Base-by-base conservation (phyloP, 2,797 vertebrate species). In the Sparidentex hasta region DNA sequence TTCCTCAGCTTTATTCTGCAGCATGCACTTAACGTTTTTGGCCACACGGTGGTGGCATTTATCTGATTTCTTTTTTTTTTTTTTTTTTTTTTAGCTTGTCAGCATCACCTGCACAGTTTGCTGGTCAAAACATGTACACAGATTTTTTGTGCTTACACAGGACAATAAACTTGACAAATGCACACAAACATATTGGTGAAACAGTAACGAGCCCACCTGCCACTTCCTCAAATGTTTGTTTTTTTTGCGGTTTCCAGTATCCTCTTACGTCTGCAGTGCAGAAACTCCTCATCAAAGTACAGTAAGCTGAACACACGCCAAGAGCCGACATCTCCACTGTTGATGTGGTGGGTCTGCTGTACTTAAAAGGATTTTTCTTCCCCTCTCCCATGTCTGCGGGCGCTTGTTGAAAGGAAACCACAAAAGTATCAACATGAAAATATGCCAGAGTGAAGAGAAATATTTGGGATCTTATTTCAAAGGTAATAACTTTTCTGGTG, bases 21-120 rank as follows among this genome's bases (percentile, higher is more conserved):
- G 41, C 14, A 1, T 75, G 76, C 43, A 76, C 2, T 76, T 9
- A 1, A 2, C 7, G 1, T 18, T 1, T 64, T 58, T 50, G 5
- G 17, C 87, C 94, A 91, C 84, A 54, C 84, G 92, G 61, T 72
- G 93, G 87, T 6, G 69, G 68, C 75, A 86, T 90, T 87, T 41
- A 13, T 50, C 57, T 71, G 2, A 41, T 61, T 71, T 61, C n/a
- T n/a, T n/a, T n/a, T n/a, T n/a, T n/a, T n/a, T n/a, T n/a, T n/a
- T n/a, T n/a, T n/a, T n/a, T n/a, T n/a, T n/a, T n/a, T n/a, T 73
- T 73, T 2, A 55, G 4, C 3, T 61, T n/a, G 1, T 5, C 0
- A 3, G 1, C 1, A 12, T 17, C 1, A 5, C 7, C 20, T 23
- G 27, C 11, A 48, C 1, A 25, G 27, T 57, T 33, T 4, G 14